phyloP scores from a whole-genome alignment of 1,140 invertebrate genomes.

The Chionoecetes opilio region DNA sequence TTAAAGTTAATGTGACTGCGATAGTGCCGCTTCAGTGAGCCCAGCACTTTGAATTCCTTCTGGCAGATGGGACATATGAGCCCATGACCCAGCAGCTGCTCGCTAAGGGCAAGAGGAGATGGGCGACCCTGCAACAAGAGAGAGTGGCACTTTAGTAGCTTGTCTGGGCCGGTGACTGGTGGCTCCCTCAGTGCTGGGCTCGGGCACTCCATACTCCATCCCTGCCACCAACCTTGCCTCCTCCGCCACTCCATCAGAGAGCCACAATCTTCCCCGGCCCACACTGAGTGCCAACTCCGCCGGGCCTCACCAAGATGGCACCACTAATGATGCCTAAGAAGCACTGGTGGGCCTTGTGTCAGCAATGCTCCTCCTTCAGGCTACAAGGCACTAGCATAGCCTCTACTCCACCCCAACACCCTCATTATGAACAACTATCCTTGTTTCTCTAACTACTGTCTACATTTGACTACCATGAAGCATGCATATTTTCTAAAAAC shows the following conservation, averaged over 20 bases:
- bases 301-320: neutral
- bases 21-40: constrained; percentile 83
- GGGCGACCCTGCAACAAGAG: constrained; percentile 81
- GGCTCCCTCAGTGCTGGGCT: constrained; percentile 52
- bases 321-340: neutral
- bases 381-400: neutral
- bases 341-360: neutral
- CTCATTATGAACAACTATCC: neutral
- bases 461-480: neutral
- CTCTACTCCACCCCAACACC: neutral
- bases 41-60: constrained; percentile 87
- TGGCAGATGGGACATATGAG: constrained; percentile 88
- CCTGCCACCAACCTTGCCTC: constrained; percentile 40
- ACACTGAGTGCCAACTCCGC: neutral
- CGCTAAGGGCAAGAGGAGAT: constrained; percentile 79
- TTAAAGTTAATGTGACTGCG: constrained; percentile 85
- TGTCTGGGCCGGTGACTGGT: constrained; percentile 76
- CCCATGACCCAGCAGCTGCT: constrained; percentile 78
- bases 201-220: constrained; percentile 45
- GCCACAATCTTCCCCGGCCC: constrained; percentile 9
- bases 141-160: constrained; percentile 81
- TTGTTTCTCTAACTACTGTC: neutral
- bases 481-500: neutral
- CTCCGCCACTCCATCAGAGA: constrained; percentile 35
- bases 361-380: neutral